Conservation (phyloP, 2,113 vertebrate species). For the Ammospiza caudacuta region DNA sequence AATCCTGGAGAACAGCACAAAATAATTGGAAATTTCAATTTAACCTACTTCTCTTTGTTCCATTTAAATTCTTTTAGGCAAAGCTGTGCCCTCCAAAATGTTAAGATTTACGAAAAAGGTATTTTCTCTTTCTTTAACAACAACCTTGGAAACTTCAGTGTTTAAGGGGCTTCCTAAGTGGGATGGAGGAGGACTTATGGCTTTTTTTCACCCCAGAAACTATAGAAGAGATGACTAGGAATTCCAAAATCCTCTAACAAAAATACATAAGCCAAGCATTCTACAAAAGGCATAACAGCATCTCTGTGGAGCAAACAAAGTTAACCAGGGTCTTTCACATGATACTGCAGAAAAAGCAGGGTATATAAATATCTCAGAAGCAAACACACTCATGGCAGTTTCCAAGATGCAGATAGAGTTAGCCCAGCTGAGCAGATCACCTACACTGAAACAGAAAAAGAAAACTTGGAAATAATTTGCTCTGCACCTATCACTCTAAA, state of each 20-base stretch:
- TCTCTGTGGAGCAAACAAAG: background rate
- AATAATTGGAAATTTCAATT: background rate
- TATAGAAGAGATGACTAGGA: background rate
- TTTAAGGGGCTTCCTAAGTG: background rate
- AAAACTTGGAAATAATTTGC: background rate
- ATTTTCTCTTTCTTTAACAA: background rate
- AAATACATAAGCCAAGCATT: background rate
- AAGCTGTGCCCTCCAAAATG: background rate
- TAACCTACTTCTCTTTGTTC: background rate
- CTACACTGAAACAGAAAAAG: background rate
- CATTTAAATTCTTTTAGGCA: background rate
- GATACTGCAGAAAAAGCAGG: background rate
- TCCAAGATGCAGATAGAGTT: background rate
- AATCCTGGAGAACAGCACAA: background rate
- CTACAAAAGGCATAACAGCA: background rate
- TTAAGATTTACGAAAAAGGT: too few species aligned
- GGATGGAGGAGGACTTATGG: rapidly evolving
- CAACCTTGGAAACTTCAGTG: background rate
- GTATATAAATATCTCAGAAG: background rate
- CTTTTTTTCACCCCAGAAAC: background rate
- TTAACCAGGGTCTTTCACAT: background rate
- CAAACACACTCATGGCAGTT: background rate
- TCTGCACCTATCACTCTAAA: background rate
- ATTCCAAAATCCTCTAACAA: background rate
- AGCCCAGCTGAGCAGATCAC: background rate